Conservation (phyloP, 2,797 vertebrate species). For the Sebastolobus alascanus region DNA sequence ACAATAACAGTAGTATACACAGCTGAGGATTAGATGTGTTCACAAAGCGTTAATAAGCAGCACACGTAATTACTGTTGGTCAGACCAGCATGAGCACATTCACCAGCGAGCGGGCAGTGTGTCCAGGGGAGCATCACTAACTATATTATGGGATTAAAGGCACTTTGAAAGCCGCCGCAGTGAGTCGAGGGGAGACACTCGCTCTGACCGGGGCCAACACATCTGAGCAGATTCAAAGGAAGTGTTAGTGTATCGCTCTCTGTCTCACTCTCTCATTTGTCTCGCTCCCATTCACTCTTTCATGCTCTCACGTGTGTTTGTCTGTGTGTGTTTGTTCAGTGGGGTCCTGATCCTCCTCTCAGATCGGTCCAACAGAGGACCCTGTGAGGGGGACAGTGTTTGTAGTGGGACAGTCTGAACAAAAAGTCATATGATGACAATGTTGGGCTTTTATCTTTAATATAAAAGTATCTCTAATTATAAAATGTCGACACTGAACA, state of each 20-base stretch:
- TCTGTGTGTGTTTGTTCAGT: slow-evolving; percentile 21
- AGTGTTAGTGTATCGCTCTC: slow-evolving; percentile 69
- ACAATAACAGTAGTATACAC: slow-evolving; percentile 70
- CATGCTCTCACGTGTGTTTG: slow-evolving; percentile 58
- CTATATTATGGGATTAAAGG: slow-evolving; percentile 84
- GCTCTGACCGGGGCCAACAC: slow-evolving; percentile 65
- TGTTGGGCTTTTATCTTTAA: neutral
- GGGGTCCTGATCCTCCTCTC: slow-evolving; percentile 42
- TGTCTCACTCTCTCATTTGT: slow-evolving; percentile 61
- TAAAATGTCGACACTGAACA: neutral
- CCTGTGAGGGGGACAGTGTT: slow-evolving; percentile 38
- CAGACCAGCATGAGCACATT: slow-evolving; percentile 80
- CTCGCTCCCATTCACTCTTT: slow-evolving; percentile 66
- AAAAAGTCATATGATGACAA: slow-evolving; percentile 37
- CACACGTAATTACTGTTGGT: slow-evolving; percentile 83
- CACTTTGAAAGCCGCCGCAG: slow-evolving; percentile 77
- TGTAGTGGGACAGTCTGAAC: slow-evolving; percentile 35
- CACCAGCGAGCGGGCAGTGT: slow-evolving; percentile 72
- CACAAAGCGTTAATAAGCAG: slow-evolving; percentile 80
- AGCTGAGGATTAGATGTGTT: slow-evolving; percentile 76
- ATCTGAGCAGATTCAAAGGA: slow-evolving; percentile 73
- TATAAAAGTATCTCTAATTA: neutral
- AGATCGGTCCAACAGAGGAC: slow-evolving; percentile 33
- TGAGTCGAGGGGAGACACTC: slow-evolving; percentile 65
- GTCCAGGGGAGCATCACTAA: slow-evolving; percentile 84